Base-by-base conservation (phyloP, 1,140 invertebrate genomes). In the Camponotus vicinus region DNA sequence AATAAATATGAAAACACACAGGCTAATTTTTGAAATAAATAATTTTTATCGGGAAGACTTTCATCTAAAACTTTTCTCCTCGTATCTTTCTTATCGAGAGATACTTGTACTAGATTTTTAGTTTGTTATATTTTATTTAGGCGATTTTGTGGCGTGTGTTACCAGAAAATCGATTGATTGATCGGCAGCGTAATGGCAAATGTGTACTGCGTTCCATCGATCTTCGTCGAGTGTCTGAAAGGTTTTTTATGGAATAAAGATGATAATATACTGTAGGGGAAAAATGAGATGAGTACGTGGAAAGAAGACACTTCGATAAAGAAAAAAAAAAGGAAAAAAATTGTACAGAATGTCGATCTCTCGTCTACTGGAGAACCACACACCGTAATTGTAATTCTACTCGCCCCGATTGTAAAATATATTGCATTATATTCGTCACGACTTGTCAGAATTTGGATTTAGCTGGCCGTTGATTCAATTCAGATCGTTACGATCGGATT, bases 191-290 rank as follows among this genome's bases (percentile, higher is more conserved):
- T 61, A 82, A 71, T 32, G 55, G 42, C 52, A 71, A 70, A 82
- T 21, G 66, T 73, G 34, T 69, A 52, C 3, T 52, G 70, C 64
- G 52, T 57, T 61, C 40, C 52, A 63, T 83, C 79, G 69, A 75
- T 83, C 69, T 73, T 83, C 79, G 79, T 83, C 79, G 69, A 73
- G 55, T 83, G 79, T 83, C 79, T 83, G 79, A 82, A 45, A n/a
- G 52, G 4, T 34, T 45, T 34, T 42, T 69, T 15, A 40, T 3
- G 21, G 21, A 6, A 11, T 42, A 57, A 27, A 57, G 37, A 27
- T 32, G 78, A 59, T 73, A 45, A 45, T 45, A 11, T 57, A 45
- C 15, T 8, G 6, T 49, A 34, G n/a, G 5, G 11, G 13, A 13
- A 49, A 55, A 73, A 71, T 61, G 15, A 45, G 15, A 73, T 40